Conservation (phyloP, 2,113 vertebrate genomes). For the Ranitomeya variabilis region DNA sequence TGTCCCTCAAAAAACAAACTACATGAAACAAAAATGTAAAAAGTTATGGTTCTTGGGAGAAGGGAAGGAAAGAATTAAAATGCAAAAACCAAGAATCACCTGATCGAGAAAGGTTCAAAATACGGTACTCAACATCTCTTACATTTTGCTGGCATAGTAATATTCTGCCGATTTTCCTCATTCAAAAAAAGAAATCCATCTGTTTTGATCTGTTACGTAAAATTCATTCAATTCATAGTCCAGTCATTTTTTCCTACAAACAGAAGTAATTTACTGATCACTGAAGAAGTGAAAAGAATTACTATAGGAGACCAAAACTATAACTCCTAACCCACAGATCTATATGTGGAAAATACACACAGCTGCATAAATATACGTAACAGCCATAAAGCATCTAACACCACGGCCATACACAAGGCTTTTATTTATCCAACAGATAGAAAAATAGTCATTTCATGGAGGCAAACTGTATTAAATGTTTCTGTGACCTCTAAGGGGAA, state of each 20-base stretch:
- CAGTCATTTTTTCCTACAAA: not conserved
- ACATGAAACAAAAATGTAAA: too few relatives aligned
- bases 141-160: too few relatives aligned
- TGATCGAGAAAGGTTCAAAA: too few relatives aligned
- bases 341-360: not conserved
- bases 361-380: constrained; percentile 37
- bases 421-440: constrained; percentile 28
- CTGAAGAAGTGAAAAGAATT: not conserved
- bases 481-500: constrained; percentile 18
- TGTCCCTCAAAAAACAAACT: too few relatives aligned
- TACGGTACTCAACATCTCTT: too few relatives aligned
- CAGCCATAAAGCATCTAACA: not conserved
- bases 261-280: not conserved
- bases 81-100: too few relatives aligned
- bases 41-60: too few relatives aligned
- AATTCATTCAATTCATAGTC: not conserved
- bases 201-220: too few relatives aligned
- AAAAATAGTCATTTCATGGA: constrained; percentile 28
- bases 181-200: too few relatives aligned
- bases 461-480: constrained; percentile 20
- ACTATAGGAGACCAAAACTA: not conserved
- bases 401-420: not conserved
- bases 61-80: too few relatives aligned
- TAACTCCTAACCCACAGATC: not conserved
- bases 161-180: too few relatives aligned